Conservation (phyloP, 2,888 invertebrate species). For the Eupithecia tripunctaria region DNA sequence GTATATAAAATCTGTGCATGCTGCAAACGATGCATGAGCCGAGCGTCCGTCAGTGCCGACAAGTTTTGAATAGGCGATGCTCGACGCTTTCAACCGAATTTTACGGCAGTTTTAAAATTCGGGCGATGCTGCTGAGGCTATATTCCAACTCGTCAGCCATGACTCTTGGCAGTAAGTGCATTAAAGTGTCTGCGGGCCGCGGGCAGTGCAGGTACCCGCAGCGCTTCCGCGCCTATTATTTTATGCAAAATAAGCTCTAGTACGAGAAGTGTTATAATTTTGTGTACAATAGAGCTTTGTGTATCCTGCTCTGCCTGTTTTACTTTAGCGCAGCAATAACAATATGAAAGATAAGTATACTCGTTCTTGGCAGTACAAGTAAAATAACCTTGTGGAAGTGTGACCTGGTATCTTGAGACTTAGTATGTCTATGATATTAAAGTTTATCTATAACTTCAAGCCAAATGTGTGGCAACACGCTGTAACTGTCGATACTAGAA, state of each 20-base stretch:
- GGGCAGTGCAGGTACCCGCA: slow-evolving; percentile 51
- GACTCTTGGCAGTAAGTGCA: slow-evolving; percentile 66
- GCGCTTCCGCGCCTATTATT: slow-evolving; percentile 64
- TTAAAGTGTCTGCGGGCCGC: slow-evolving; percentile 63
- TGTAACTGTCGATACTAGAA: no score
- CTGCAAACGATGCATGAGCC: slow-evolving; percentile 49
- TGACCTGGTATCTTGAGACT: no score
- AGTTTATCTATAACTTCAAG: no score
- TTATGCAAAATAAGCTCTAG: slow-evolving; percentile 72
- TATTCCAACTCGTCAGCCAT: slow-evolving; percentile 59
- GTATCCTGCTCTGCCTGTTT: slow-evolving; percentile 50
- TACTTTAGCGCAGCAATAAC: slow-evolving; percentile 43
- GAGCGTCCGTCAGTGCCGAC: slow-evolving; percentile 49
- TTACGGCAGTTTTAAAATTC: slow-evolving; percentile 52
- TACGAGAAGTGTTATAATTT: slow-evolving; percentile 67
- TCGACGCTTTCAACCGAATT: slow-evolving; percentile 48
- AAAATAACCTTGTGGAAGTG: no score
- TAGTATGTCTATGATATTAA: no score
- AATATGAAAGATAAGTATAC: slow-evolving; percentile 39
- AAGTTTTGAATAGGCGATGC: slow-evolving; percentile 55
- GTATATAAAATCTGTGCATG: slow-evolving; percentile 47
- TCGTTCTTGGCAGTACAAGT: no score
- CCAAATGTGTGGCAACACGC: no score
- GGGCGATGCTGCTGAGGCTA: slow-evolving; percentile 48
- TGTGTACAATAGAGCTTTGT: slow-evolving; percentile 67